These are phyloP conservation scores for Arizona elegans DNA, from an alignment of 2,113 vertebrate species.

Conservation along the genomic window DNA sequence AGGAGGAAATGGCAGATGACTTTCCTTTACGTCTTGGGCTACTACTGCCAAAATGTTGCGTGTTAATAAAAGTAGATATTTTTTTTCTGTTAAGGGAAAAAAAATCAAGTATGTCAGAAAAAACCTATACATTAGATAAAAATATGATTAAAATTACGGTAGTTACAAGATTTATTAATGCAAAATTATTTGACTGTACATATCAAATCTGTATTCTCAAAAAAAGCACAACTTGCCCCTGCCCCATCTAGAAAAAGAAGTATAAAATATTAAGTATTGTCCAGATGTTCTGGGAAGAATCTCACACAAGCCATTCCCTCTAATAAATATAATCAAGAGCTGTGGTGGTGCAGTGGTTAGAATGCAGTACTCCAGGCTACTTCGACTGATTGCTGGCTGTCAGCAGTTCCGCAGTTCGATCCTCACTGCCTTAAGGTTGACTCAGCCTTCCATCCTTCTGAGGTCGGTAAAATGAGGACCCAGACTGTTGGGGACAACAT, in stretches of 20 bases:
- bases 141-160: background rate
- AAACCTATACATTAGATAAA: background rate
- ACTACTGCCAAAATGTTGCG: background rate
- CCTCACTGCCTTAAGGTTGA: no score
- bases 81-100: background rate
- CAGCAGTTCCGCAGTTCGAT: no score
- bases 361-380: no score
- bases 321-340: slow-evolving; percentile 15
- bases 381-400: no score
- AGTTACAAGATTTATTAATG: background rate
- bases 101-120: background rate
- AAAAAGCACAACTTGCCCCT: background rate
- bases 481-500: no score
- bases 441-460: no score
- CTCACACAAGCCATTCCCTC: slow-evolving; percentile 35
- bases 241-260: slow-evolving; percentile 40
- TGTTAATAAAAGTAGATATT: background rate
- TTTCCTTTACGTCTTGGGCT: background rate
- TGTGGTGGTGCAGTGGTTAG: no score
- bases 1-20: background rate
- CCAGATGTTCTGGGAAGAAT: slow-evolving; percentile 29
- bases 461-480: no score
- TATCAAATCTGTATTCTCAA: slow-evolving; percentile 39
- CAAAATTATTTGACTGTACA: slow-evolving; percentile 23
- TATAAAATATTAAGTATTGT: slow-evolving; percentile 15